Evolutionary conservation across 2,113 vertebrate species (phyloP), one percentile per base, ranked within the genome.

Genomic region (Leiothrix lutea): DNA sequence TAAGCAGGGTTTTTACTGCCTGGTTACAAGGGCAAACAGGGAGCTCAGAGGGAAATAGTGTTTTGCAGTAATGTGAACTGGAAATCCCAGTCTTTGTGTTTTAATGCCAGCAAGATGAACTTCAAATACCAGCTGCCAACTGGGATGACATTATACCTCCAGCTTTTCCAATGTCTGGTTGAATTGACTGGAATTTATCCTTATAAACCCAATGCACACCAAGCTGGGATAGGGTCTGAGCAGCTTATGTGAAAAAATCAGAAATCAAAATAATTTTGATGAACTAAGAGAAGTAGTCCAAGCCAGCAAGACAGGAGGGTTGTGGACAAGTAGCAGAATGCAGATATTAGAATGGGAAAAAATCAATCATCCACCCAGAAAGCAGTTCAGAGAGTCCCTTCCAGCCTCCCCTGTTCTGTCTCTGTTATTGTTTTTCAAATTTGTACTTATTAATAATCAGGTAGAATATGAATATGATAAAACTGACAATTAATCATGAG

Each of bases 121-220:
- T 44, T 15, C 61, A 60, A 56, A 57, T 2, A 51, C 2, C 2
- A 2, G 15, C 1, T 44, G 23, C 20, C 62, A 14, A 3, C 44
- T 5, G 36, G 6, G 73, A 73, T 7, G 47, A 21, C 15, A 5
- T 35, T 22, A 6, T 0, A 24, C 7, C 42, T 44, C 38, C 14
- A 42, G 17, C 12, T 50, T 10, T 54, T 35, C 33, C 54, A 61
- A 0, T 0, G 7, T n/a, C 15, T 69, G 56, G 18, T 6, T 33
- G 51, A 35, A 51, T 0, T 61, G 9, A 48, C 1, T 11, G 33
- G 11, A 56, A 21, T 57, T 3, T 2, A 10, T 6, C n/a, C 23
- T 62, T 33, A 18, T 8, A 47, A 73, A 89, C 12, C 77, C 67
- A 47, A 0, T 1, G 33, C 36, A 42, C 56, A 21, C 11, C 53